Evolutionary conservation across 1,140 invertebrate genomes (phyloP).

Genomic region (Eupristina koningsbergeri): DNA sequence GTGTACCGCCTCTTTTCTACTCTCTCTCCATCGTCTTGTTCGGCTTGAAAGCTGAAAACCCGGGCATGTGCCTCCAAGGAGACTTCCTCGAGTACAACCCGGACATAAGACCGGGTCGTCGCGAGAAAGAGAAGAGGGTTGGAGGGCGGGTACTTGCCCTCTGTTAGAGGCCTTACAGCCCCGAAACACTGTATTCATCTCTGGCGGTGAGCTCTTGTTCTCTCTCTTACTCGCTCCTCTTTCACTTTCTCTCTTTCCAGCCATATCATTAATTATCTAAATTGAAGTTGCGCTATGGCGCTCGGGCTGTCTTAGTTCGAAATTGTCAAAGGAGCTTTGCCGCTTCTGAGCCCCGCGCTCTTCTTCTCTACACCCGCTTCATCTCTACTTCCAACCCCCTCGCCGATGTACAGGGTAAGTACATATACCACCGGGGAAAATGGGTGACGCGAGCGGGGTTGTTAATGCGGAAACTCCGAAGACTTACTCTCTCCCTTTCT

Average conservation of each 20-base stretch:
- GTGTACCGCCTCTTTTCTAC: constrained; percentile 26
- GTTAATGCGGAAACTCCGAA: constrained; percentile 52
- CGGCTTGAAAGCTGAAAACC: not conserved
- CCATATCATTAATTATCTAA: constrained; percentile 62
- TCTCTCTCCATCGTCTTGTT: not conserved
- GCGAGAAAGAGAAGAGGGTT: not conserved
- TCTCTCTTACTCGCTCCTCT: constrained; percentile 28
- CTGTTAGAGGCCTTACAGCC: constrained; percentile 8
- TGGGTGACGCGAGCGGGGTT: constrained; percentile 48
- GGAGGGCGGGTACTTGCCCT: not conserved
- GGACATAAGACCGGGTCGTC: not conserved
- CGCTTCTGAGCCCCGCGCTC: constrained; percentile 1
- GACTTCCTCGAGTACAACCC: not conserved
- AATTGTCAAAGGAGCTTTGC: constrained; percentile 59
- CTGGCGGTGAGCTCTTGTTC: constrained; percentile 27
- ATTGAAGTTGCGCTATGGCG: constrained; percentile 55
- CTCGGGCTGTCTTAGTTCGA: constrained; percentile 55
- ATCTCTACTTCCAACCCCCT: constrained; percentile 6
- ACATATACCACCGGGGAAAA: constrained; percentile 38
- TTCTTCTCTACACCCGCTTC: not conserved
- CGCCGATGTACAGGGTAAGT: not conserved
- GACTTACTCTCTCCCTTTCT: constrained; percentile 8
- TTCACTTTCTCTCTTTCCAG: not conserved
- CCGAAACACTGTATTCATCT: constrained; percentile 44
- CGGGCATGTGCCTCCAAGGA: not conserved